Evolutionary conservation across 1,140 invertebrate genomes (phyloP), one percentile per base, ranked within the genome.

Genomic region (Drosophila auraria): DNA sequence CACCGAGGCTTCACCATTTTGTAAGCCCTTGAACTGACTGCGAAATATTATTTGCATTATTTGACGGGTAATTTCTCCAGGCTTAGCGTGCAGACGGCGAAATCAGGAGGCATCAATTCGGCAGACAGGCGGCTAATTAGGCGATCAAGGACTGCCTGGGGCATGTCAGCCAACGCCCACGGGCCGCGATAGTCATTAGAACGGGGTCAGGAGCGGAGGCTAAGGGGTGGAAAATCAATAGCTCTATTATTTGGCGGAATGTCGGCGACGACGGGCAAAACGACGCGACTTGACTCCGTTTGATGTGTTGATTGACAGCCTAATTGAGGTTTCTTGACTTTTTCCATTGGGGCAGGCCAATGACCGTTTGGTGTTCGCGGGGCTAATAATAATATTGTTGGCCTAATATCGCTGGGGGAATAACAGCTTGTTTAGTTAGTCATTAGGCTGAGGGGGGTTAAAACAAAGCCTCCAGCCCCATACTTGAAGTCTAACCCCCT

Each of bases 311-410:
- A 89, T 89, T 89, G 86, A 89, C 86, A 90, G 82, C 86, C 78
- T 77, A 89, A 90, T 89, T 89, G 86, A 90, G 86, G 86, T 86
- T 90, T 74, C 72, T 71, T 62, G 76, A 86, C 82, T 89, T 79
- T 51, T 75, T 80, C 47, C 66, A 78, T 77, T 60, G 53, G 44
- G 38, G 15, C 25, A 57, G 86, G 81, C 65, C 86, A 82, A 77
- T 58, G 86, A 86, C 75, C 86, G 78, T 44, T 83, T 79, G 59
- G 33, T 63, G 59, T 61, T 69, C 68, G 27, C 27, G 70, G 65
- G 75, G 74, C 68, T 77, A 83, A 87, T 87, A 87, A 80, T 87
- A 83, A 87, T 87, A 87, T 83, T 87, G 72, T 58, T 78, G 49
- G 23, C 54, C 64, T 79, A 86, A 65, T 75, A 83, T 73, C 40